These are phyloP conservation scores for Australoheros facetus DNA, from an alignment of 2,797 vertebrate species.

Conservation along the genomic window DNA sequence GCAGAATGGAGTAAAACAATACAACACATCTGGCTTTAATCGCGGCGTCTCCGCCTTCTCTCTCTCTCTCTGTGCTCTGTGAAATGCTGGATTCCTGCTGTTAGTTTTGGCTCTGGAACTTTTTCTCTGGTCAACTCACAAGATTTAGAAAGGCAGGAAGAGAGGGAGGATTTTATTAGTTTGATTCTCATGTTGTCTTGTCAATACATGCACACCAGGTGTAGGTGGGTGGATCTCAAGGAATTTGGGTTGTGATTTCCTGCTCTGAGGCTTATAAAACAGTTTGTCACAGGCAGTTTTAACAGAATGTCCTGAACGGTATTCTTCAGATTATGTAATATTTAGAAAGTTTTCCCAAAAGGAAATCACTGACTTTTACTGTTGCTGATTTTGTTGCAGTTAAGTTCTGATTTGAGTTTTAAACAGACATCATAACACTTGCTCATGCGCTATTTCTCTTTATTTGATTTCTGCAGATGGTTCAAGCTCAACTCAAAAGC, in stretches of 20 bases:
- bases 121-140: constrained; percentile 42
- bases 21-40: constrained; percentile 80
- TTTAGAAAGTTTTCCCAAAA: constrained; percentile 29
- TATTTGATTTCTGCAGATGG: constrained; percentile 83
- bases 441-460: background rate
- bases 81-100: constrained; percentile 58
- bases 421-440: background rate
- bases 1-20: constrained; percentile 47
- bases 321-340: constrained; percentile 54
- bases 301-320: background rate
- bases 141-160: constrained; percentile 29
- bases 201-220: constrained; percentile 1
- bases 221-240: constrained; percentile 13
- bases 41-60: constrained; percentile 35
- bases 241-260: constrained; percentile 40
- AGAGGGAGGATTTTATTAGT: constrained; percentile 42
- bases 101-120: constrained; percentile 57
- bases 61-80: constrained; percentile 19
- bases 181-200: constrained; percentile 6
- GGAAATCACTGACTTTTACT: constrained; percentile 36
- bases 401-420: background rate
- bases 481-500: constrained; percentile 92
- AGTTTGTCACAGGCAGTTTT: constrained; percentile 14
- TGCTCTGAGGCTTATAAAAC: constrained; percentile 24
- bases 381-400: constrained; percentile 5